These are phyloP conservation scores for Cololabis saira DNA, from an alignment of 2,113 vertebrate genomes.

Conservation along the genomic window DNA sequence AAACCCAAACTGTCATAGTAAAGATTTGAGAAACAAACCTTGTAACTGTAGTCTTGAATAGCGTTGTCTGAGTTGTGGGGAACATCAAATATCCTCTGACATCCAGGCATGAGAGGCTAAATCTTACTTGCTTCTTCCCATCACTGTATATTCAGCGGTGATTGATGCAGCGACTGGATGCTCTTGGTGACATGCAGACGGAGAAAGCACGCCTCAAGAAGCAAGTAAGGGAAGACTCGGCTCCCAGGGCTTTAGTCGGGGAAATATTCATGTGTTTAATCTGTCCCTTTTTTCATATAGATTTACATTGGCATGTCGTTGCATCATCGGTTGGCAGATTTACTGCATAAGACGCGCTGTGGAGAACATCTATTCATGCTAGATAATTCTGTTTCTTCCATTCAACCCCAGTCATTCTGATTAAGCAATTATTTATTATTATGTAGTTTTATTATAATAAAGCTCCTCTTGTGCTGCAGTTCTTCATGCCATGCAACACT, in stretches of 20 bases:
- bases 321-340: constrained; percentile 11
- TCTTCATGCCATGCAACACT: constrained; percentile 42
- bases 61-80: constrained; percentile 1
- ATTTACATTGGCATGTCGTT: constrained; percentile 25
- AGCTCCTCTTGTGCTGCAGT: constrained; percentile 13
- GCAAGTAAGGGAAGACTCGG: background rate
- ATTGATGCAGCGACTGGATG: constrained; percentile 20
- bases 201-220: constrained; percentile 6
- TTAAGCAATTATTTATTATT: constrained; percentile 40
- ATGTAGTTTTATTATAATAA: constrained; percentile 43
- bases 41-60: constrained; percentile 11
- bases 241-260: background rate
- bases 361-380: background rate
- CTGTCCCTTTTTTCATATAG: background rate
- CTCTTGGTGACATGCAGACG: constrained; percentile 23
- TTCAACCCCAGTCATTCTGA: constrained; percentile 29
- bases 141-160: constrained; percentile 4
- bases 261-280: constrained; percentile 15
- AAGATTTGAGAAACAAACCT: background rate
- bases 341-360: background rate
- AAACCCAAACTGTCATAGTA: background rate
- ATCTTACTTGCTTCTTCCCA: background rate
- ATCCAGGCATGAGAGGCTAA: constrained; percentile 14
- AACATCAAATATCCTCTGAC: constrained; percentile 1
- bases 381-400: constrained; percentile 22